Evolutionary conservation across 2,113 vertebrate species (phyloP), one percentile per base, ranked within the genome.

Genomic region (Chitala chitala): DNA sequence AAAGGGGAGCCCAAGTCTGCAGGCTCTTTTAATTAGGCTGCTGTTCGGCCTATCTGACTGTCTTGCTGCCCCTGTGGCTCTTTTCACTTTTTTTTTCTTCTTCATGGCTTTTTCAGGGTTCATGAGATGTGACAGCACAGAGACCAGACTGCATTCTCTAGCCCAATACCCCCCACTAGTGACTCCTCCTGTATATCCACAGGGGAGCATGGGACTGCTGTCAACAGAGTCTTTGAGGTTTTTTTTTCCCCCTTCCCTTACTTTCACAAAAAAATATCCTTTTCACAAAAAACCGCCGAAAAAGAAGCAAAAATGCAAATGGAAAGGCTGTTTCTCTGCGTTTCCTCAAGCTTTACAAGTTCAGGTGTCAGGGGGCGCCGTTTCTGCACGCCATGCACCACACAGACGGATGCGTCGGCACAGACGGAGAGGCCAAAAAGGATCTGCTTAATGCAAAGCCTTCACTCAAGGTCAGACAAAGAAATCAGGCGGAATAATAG

Each of bases 21-120:
- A 29, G 42, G 42, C 17, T 29, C 42, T 58, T 78, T 50, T 78
- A 78, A 75, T 75, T 44, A 64, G 33, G 46, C 71, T n/a, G 53
- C 12, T 22, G 20, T 64, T 48, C 5, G 26, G 38, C 26, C 48
- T 12, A 68, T 2, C 64, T 22, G 20, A 48, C 10, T 12, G 46
- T 2, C 64, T 22, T n/a, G 29, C 10, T 2, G 40, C 64, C 15
- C n/a, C 59, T 31, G 13, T 29, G 20, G 8, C 53, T 68, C 40
- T 24, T 50, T 24, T 36, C 31, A 3, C 54, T 55, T 24, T 26
- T 54, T 17, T 15, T 54, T 22, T 13, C 33, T 8, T 13, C 20
- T 38, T 24, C 38, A 17, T n/a, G n/a, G n/a, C n/a, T n/a, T n/a
- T n/a, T n/a, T n/a, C n/a, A n/a, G n/a, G n/a, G n/a, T n/a, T n/a